phyloP scores from a whole-genome alignment of 2,113 vertebrate species.

The Toxostoma redivivum region DNA sequence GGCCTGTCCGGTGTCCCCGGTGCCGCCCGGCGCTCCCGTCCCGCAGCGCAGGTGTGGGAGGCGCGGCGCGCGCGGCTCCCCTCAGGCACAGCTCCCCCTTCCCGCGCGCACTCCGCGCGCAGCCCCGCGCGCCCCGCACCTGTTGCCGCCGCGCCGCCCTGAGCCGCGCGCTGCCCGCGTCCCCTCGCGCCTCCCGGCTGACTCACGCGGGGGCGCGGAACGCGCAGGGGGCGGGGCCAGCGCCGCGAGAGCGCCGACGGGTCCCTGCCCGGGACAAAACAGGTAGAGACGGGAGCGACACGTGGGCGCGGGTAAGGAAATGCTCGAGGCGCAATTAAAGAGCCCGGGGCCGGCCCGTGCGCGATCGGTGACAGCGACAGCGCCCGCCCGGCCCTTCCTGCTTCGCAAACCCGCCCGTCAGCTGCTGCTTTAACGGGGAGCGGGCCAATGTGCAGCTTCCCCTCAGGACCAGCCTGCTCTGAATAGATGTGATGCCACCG shows the following conservation, averaged over 20 bases:
- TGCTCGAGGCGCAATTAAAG: rapidly evolving
- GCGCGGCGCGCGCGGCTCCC: background rate
- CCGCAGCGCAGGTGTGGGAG: background rate
- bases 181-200: background rate
- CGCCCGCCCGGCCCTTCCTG: background rate
- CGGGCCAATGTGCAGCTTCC: rapidly evolving
- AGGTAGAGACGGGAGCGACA: background rate
- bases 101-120: background rate
- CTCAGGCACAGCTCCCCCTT: background rate
- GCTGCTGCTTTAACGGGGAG: background rate
- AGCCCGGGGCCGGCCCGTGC: rapidly evolving
- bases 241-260: background rate
- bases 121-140: background rate
- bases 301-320: rapidly evolving
- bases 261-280: background rate
- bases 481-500: rapidly evolving
- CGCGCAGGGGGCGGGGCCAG: background rate
- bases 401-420: background rate
- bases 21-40: background rate
- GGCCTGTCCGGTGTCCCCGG: background rate
- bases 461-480: rapidly evolving
- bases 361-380: background rate
- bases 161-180: background rate
- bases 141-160: background rate
- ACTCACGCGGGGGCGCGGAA: background rate